These are phyloP conservation scores for Falco peregrinus DNA, from an alignment of 2,797 vertebrate genomes.

Conservation along the genomic window DNA sequence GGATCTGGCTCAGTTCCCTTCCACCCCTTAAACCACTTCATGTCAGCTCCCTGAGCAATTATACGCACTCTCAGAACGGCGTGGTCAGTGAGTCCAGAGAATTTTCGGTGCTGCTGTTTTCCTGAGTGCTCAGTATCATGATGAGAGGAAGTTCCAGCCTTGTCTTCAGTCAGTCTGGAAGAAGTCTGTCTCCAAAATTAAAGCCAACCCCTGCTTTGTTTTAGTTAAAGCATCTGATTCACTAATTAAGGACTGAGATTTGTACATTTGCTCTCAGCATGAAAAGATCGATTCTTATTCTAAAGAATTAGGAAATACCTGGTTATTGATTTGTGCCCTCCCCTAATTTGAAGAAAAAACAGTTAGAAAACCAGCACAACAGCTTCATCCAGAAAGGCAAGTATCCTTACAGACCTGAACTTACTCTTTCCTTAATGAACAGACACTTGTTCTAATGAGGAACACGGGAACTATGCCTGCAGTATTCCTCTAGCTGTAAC, in stretches of 20 bases:
- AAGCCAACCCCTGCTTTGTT: neutral
- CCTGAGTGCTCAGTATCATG: neutral
- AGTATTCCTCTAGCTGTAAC: neutral
- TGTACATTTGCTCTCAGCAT: neutral
- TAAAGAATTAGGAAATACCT: neutral
- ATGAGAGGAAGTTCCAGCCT: neutral
- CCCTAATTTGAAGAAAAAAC: neutral
- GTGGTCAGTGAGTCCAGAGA: neutral
- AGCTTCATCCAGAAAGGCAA: neutral
- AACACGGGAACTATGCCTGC: neutral
- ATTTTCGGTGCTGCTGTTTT: neutral
- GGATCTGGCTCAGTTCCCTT: neutral
- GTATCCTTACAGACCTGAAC: neutral
- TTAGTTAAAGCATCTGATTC: neutral
- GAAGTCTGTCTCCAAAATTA: neutral
- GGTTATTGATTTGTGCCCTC: neutral
- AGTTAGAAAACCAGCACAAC: neutral
- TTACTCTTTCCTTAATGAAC: neutral
- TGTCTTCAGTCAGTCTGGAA: neutral
- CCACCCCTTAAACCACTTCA: neutral
- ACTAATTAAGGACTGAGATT: neutral
- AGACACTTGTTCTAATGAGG: neutral
- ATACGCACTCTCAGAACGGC: neutral
- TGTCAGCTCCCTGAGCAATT: neutral
- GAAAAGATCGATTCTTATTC: neutral